Percentiles rank a stretch among this genome's conserved stretches.
These are phyloP conservation scores for Leptinotarsa peninsularis DNA, from an alignment of 2,888 invertebrate genomes.

Conservation along the genomic window DNA sequence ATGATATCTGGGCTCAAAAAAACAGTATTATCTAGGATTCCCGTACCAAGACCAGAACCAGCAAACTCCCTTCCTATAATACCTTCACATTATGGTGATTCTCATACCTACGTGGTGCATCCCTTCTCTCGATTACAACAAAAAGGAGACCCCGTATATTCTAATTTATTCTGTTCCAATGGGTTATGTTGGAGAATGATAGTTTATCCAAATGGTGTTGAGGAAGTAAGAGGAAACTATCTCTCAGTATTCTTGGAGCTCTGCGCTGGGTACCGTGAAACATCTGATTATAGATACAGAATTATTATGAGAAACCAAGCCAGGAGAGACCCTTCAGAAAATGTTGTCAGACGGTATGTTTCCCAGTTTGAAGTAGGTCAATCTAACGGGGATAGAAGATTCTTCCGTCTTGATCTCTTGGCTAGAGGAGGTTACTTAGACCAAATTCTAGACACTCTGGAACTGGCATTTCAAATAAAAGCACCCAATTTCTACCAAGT, in stretches of 20 bases:
- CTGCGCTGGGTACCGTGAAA: constrained; percentile 89
- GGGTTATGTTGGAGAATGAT: constrained; percentile 93
- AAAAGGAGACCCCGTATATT: constrained; percentile 93
- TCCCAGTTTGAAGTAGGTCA: constrained; percentile 97
- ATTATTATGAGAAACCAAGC: constrained; percentile 96
- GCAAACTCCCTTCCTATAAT: constrained; percentile 96
- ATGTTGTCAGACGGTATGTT: constrained; percentile 93
- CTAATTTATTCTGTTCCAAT: constrained; percentile 87
- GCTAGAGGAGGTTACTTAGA: constrained; percentile 92
- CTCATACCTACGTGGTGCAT: constrained; percentile 87
- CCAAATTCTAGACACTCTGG: constrained; percentile 84
- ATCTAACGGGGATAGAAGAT: constrained; percentile 96
- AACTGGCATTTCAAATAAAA: constrained; percentile 89
- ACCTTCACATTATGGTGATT: constrained; percentile 83
- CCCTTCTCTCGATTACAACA: constrained; percentile 87
- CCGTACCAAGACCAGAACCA: constrained; percentile 72
- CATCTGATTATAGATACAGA: constrained; percentile 92
- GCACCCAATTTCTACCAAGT: constrained; percentile 95
- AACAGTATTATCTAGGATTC: constrained; percentile 88
- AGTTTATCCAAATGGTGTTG: constrained; percentile 93
- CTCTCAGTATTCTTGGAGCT: constrained; percentile 92
- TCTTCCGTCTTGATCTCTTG: constrained; percentile 89
- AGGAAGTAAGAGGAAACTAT: constrained; percentile 93
- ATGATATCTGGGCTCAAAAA: constrained; percentile 88
- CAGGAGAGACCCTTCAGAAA: constrained; percentile 83